These are phyloP conservation scores for Phallusia fumigata DNA, from an alignment of 23 tunicate genomes.

Conservation along the genomic window DNA sequence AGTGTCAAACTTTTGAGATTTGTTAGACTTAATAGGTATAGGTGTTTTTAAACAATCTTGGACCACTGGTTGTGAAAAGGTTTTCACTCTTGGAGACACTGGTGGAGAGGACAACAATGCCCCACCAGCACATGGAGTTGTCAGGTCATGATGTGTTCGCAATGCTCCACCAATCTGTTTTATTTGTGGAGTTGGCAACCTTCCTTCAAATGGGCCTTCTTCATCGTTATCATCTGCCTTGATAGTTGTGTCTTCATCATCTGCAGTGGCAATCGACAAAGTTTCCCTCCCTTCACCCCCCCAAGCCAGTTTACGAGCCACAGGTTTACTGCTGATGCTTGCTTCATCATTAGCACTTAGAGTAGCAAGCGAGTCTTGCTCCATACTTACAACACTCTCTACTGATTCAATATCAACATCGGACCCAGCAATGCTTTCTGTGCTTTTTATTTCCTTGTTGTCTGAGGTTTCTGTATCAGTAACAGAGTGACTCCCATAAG, in stretches of 20 bases:
- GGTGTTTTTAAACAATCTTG: neutral
- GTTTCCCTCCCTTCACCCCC: slow-evolving; percentile 41
- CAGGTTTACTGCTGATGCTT: slow-evolving; percentile 19
- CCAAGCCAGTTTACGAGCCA: slow-evolving; percentile 70
- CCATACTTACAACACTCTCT: neutral
- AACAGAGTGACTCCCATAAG: slow-evolving; percentile 23
- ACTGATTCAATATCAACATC: slow-evolving; percentile 13
- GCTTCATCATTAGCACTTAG: neutral
- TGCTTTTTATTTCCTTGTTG: neutral
- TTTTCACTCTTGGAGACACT: neutral
- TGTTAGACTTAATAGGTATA: neutral
- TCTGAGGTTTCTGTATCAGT: neutral
- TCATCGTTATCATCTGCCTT: slow-evolving; percentile 23
- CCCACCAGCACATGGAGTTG: slow-evolving; percentile 76
- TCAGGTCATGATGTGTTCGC: slow-evolving; percentile 85
- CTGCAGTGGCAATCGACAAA: neutral
- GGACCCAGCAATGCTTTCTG: slow-evolving; percentile 5
- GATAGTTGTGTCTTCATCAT: slow-evolving; percentile 9
- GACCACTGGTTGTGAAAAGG: neutral
- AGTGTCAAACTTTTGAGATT: neutral
- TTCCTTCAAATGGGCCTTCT: slow-evolving; percentile 45
- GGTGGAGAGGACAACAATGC: slow-evolving; percentile 64
- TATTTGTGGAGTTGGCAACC: slow-evolving; percentile 81
- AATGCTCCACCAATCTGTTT: slow-evolving; percentile 77
- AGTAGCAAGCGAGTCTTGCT: slow-evolving; percentile 9